Conservation (phyloP, 1,140 invertebrate genomes). For the Drosophila pseudoananassae region DNA sequence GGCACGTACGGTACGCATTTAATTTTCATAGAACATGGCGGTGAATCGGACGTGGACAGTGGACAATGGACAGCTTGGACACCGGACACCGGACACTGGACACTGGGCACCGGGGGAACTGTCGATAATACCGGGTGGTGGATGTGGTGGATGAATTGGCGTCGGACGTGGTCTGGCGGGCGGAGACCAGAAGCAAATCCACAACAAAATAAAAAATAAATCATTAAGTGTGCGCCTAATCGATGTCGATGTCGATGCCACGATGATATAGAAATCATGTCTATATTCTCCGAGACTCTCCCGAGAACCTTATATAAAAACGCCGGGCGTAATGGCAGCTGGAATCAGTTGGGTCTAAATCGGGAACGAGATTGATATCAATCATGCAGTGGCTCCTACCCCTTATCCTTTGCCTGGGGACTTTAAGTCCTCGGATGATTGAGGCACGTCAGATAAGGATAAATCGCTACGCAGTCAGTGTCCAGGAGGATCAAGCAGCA, state of each 20-base stretch:
- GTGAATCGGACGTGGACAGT: slow-evolving; percentile 64
- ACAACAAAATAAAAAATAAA: slow-evolving; percentile 69
- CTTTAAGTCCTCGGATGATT: neutral
- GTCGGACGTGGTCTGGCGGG: slow-evolving; percentile 50
- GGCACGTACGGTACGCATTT: slow-evolving; percentile 75
- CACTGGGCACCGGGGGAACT: slow-evolving; percentile 29
- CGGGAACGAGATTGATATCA: slow-evolving; percentile 32
- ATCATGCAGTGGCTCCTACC: slow-evolving; percentile 51
- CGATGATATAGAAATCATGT: slow-evolving; percentile 44
- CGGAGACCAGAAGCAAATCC: slow-evolving; percentile 56
- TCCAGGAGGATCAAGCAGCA: slow-evolving; percentile 63
- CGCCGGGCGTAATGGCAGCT: slow-evolving; percentile 28
- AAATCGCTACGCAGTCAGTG: slow-evolving; percentile 67
- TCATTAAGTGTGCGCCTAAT: slow-evolving; percentile 78
- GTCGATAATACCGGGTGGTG: slow-evolving; percentile 24
- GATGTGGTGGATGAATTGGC: slow-evolving; percentile 52
- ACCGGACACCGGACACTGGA: slow-evolving; percentile 24
- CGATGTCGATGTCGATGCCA: slow-evolving; percentile 51
- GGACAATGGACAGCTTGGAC: slow-evolving; percentile 39
- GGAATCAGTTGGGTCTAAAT: slow-evolving; percentile 57
- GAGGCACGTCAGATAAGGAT: slow-evolving; percentile 69
- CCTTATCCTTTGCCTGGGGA: slow-evolving; percentile 38
- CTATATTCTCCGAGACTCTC: slow-evolving; percentile 56
- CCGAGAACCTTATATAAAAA: slow-evolving; percentile 75
- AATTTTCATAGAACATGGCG: slow-evolving; percentile 79